Conservation (phyloP, 2,113 vertebrate genomes). For the Sorex fumeus region DNA sequence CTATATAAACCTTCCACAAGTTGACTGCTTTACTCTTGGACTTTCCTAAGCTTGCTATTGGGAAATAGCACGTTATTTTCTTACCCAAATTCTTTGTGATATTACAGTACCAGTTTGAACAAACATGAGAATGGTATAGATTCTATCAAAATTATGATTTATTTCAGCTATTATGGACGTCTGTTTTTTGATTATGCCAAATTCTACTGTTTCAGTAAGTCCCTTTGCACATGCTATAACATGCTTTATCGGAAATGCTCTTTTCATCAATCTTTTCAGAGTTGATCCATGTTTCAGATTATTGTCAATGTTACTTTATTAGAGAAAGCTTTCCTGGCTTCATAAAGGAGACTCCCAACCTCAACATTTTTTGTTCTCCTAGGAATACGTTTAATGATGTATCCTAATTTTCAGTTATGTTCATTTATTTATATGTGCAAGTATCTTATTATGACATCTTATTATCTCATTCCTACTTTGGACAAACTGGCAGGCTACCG, state of each 20-base stretch:
- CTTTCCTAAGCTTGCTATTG: neutral
- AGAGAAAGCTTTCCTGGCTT: neutral
- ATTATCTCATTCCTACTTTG: no score
- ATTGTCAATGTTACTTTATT: neutral
- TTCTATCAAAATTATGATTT: neutral
- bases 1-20: neutral
- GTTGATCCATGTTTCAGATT: neutral
- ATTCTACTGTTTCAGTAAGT: neutral
- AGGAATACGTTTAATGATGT: slow-evolving; percentile 29
- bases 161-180: neutral
- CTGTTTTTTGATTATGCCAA: neutral
- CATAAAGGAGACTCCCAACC: neutral
- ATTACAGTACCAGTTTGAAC: neutral
- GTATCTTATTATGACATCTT: no score
- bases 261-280: neutral
- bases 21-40: neutral
- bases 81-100: neutral
- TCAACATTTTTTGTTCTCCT: neutral
- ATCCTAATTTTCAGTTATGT: slow-evolving; percentile 20
- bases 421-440: neutral
- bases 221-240: neutral
- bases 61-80: neutral
- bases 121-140: neutral
- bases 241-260: neutral
- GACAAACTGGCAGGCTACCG: no score